These are phyloP conservation scores for Nomia melanderi DNA, from an alignment of 1,140 invertebrate species.

Conservation along the genomic window DNA sequence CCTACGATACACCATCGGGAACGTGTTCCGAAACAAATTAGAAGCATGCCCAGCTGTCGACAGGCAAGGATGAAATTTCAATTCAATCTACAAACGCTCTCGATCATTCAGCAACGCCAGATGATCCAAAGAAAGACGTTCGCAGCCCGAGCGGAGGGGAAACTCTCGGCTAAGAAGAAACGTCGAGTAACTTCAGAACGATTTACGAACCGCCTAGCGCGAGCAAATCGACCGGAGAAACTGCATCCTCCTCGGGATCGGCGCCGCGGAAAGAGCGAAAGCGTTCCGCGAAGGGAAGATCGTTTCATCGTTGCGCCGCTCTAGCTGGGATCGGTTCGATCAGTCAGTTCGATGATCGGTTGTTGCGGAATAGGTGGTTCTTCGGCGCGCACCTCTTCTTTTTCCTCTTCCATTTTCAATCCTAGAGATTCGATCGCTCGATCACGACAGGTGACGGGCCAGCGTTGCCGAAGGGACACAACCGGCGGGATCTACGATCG, in stretches of 20 bases:
- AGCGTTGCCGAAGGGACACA: background rate
- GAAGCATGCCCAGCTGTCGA: too few relatives aligned
- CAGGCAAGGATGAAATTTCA: too few relatives aligned
- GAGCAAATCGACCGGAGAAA: background rate
- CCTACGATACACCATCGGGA: too few relatives aligned
- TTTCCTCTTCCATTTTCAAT: background rate
- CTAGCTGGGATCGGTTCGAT: background rate
- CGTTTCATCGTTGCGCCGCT: background rate
- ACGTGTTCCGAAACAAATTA: too few relatives aligned
- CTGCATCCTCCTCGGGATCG: background rate
- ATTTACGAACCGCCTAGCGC: background rate
- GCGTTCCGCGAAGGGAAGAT: background rate
- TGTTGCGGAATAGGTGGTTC: background rate
- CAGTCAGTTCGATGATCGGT: background rate
- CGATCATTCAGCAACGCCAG: too few relatives aligned
- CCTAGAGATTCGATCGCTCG: background rate
- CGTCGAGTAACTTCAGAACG: background rate
- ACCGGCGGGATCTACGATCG: background rate
- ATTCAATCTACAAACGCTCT: too few relatives aligned
- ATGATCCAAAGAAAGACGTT: too few relatives aligned
- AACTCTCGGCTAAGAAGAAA: too few relatives aligned
- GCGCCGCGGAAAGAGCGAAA: background rate
- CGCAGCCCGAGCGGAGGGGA: too few relatives aligned
- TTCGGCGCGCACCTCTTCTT: background rate
- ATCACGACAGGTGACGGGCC: conserved; percentile 5